Percentiles rank a stretch among this genome's conserved stretches.
Conservation (phyloP, 2,113 vertebrate genomes). For the Dasypus novemcinctus region DNA sequence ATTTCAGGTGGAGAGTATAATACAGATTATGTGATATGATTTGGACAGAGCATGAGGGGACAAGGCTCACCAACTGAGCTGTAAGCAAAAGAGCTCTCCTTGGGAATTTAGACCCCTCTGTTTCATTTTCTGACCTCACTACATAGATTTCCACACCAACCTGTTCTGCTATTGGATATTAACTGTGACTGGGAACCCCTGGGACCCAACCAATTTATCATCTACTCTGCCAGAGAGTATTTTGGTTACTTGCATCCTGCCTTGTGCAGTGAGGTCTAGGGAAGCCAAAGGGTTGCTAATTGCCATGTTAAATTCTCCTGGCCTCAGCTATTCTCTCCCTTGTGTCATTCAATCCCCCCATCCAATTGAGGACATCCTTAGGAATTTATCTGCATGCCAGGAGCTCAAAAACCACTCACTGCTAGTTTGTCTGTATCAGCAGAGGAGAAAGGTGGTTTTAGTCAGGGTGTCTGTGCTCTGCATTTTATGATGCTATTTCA, state of each 20-base stretch:
- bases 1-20: constrained; percentile 44
- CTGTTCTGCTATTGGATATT: constrained; percentile 60
- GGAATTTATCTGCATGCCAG: constrained; percentile 75
- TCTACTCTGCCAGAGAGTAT: constrained; percentile 46
- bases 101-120: constrained; percentile 62
- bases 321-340: constrained; percentile 72
- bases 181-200: constrained; percentile 66
- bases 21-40: constrained; percentile 27
- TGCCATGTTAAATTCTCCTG: constrained; percentile 78
- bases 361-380: constrained; percentile 60
- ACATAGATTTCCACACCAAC: constrained; percentile 33
- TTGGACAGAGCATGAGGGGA: neutral
- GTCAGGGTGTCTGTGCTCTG: constrained; percentile 66
- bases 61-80: constrained; percentile 5
- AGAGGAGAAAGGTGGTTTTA: constrained; percentile 66
- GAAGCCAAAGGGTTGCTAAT: constrained; percentile 77
- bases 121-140: constrained; percentile 69
- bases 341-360: constrained; percentile 75
- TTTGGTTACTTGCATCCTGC: constrained; percentile 64
- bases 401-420: constrained; percentile 76
- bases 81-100: constrained; percentile 52
- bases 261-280: constrained; percentile 58
- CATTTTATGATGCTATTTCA: constrained; percentile 76
- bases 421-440: constrained; percentile 67
- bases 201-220: constrained; percentile 72